Conservation (phyloP, 1,140 invertebrate genomes). For the Leptinotarsa texana region DNA sequence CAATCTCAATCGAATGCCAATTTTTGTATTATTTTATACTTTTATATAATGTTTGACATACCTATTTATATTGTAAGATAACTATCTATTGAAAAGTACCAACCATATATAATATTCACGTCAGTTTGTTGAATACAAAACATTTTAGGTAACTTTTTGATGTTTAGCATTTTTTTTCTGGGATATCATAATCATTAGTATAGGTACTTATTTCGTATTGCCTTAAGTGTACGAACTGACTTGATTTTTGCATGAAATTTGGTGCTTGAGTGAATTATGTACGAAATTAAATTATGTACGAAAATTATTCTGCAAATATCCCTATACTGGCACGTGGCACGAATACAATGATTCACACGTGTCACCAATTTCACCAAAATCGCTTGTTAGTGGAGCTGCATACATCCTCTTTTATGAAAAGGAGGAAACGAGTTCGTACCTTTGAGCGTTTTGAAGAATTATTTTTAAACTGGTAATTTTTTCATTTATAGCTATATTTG, state of each 20-base stretch:
- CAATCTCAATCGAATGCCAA: conserved; percentile 39
- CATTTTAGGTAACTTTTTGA: conserved; percentile 16
- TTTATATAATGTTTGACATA: conserved; percentile 47
- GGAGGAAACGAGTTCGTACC: no score
- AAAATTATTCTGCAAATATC: not conserved
- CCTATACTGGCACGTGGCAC: no score
- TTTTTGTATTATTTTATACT: conserved; percentile 52
- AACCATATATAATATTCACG: conserved; percentile 19
- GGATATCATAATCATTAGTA: conserved; percentile 31
- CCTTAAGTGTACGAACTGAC: conserved; percentile 33
- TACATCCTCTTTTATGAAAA: no score
- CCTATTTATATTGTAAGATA: conserved; percentile 46
- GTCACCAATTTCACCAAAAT: no score
- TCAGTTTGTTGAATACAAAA: conserved; percentile 30
- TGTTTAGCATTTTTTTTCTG: conserved; percentile 17
- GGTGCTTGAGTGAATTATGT: conserved; percentile 49
- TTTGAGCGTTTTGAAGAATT: no score
- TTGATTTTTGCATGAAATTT: conserved; percentile 49
- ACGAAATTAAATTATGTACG: not conserved
- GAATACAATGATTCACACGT: no score
- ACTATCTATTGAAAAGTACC: conserved; percentile 21
- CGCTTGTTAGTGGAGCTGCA: no score
- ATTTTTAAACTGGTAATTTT: no score
- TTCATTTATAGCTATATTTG: no score
- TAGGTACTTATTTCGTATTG: conserved; percentile 36